A percentile compares a stretch with the other conserved stretches of the same genome.
These are phyloP conservation scores for Corythaixoides concolor DNA, from an alignment of 2,113 vertebrate species.

Conservation along the genomic window DNA sequence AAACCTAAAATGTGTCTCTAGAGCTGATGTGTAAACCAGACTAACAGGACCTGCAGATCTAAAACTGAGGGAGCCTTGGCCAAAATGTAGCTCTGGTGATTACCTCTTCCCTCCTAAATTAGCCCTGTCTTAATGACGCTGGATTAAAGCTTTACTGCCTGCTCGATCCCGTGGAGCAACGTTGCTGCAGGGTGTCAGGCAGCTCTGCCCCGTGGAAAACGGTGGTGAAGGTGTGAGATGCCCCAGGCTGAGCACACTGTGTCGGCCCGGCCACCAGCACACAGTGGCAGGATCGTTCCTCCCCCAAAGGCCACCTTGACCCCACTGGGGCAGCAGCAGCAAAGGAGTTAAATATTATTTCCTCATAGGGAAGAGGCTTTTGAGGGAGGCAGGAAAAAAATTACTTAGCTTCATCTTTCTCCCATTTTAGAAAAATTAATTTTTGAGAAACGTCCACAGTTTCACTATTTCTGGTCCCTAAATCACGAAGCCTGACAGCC, in stretches of 20 bases:
- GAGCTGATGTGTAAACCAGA: background rate
- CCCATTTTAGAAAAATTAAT: slow-evolving; percentile 61
- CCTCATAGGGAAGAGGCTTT: background rate
- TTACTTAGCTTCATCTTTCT: slow-evolving; percentile 47
- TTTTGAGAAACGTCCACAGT: slow-evolving; percentile 59
- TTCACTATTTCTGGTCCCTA: slow-evolving; percentile 59
- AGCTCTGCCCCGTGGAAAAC: fast-evolving
- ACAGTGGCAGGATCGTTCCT: background rate
- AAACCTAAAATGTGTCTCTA: background rate
- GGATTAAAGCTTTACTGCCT: background rate
- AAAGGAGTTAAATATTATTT: background rate
- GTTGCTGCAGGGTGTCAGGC: fast-evolving
- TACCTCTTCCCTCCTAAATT: background rate
- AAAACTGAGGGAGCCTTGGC: background rate
- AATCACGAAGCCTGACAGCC: slow-evolving; percentile 46
- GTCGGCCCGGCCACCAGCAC: fast-evolving
- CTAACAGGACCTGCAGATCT: background rate
- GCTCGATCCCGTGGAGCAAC: background rate
- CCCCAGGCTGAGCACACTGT: background rate
- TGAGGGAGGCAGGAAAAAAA: slow-evolving; percentile 2
- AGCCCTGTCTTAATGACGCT: background rate
- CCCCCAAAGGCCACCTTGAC: background rate
- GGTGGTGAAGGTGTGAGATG: fast-evolving
- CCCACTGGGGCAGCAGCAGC: background rate
- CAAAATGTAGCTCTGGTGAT: background rate